Base-by-base conservation (phyloP, 2,888 invertebrate species). In the Oxystoma pomonae region DNA sequence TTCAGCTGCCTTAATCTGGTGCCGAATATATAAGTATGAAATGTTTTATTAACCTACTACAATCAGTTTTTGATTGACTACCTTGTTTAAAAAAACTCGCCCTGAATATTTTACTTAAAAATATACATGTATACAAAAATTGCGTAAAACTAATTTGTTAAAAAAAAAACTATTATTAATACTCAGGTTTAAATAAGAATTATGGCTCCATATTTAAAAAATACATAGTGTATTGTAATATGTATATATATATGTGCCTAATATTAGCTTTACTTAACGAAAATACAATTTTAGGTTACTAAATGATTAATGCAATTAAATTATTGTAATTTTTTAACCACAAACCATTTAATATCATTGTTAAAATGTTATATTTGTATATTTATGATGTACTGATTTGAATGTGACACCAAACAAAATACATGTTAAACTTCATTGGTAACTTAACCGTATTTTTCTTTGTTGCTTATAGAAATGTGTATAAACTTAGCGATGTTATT, bases 351-450 rank as follows among this genome's bases (percentile, higher is more conserved):
- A 55, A 65, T 59, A 62, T 72, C 69, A 75, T 76, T 75, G 75
- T 76, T 75, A 73, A 72, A 70, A 77, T 75, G 76, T 77, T 78
- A 77, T 76, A 76, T 77, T 76, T 78, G 76, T 76, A 76, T 74
- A 70, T 65, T 64, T 68, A 74, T 71, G 71, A 76, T 78, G 78
- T 78, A 78, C 78, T 78, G 78, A 79, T 73, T 75, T 78, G 72
- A 76, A 79, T 78, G 78, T 79, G 79, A 79, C 78, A 79, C 79
- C 78, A 78, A 78, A 74, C 75, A 76, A 75, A 74, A 76, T 77
- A 78, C 77, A 78, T 77, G 77, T 78, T 78, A 74, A 74, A 65
- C 69, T 18, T 70, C 66, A 74, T 73, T 73, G 63, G 64, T 67
- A 69, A 35, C 3, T n/a, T n/a, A n/a, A n/a, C n/a, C n/a, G n/a